These are phyloP conservation scores for Scaptomyza reducta DNA, from an alignment of 2,888 invertebrate species.

Conservation along the genomic window DNA sequence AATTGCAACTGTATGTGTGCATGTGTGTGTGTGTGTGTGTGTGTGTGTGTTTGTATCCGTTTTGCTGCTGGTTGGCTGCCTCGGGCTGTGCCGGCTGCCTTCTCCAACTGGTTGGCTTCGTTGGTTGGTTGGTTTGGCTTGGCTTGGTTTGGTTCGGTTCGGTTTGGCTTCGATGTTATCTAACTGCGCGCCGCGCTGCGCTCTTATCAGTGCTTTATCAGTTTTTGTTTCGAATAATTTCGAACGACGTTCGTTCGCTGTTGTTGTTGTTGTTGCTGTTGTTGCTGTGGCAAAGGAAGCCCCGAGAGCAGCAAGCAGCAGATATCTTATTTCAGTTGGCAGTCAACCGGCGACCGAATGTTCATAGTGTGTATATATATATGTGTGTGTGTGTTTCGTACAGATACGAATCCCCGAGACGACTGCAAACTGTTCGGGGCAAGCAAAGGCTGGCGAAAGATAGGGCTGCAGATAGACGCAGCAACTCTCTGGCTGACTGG, in stretches of 20 bases:
- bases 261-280: constrained; percentile 19
- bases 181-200: constrained; percentile 82
- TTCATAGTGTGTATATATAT: constrained; percentile 19
- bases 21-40: constrained; percentile 48
- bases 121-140: constrained; percentile 37
- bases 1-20: constrained; percentile 44
- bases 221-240: constrained; percentile 81
- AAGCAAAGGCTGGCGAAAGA: constrained; percentile 42
- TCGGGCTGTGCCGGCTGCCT: constrained; percentile 47
- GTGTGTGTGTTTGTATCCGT: constrained; percentile 70
- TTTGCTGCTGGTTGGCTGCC: constrained; percentile 71
- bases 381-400: constrained; percentile 44
- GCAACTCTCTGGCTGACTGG: constrained; percentile 66
- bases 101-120: constrained; percentile 46
- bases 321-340: constrained; percentile 80
- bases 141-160: constrained; percentile 21
- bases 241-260: constrained; percentile 57
- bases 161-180: constrained; percentile 78
- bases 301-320: constrained; percentile 46
- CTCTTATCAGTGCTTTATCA: constrained; percentile 83
- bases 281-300: constrained; percentile 59
- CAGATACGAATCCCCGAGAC: constrained; percentile 67
- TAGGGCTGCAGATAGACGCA: constrained; percentile 58
- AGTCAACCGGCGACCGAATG: constrained; percentile 42
- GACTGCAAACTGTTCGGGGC: constrained; percentile 34